These are phyloP conservation scores for Callorhinus ursinus DNA, from an alignment of 2,113 vertebrate species.

Conservation along the genomic window DNA sequence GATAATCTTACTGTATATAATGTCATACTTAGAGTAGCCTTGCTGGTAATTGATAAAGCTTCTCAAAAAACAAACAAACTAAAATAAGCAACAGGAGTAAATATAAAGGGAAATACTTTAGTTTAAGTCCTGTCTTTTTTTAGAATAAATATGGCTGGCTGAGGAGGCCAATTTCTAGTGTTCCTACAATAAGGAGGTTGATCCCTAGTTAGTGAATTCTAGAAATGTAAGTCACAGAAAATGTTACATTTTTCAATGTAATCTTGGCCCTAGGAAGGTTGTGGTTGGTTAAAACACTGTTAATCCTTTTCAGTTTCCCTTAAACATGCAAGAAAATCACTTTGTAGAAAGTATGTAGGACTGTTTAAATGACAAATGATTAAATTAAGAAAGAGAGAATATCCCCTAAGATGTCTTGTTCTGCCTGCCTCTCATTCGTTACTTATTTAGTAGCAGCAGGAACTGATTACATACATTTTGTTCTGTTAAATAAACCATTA, in stretches of 20 bases:
- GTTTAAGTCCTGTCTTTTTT: not conserved
- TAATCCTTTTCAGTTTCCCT: not conserved
- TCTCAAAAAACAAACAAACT: not conserved
- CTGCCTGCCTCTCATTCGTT: not conserved
- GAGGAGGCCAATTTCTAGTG: not conserved
- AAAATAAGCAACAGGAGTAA: not conserved
- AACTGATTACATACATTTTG: not conserved
- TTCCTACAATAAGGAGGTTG: not conserved
- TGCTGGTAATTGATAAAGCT: not conserved
- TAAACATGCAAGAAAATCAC: not conserved
- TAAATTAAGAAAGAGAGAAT: not conserved
- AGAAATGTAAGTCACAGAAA: not conserved
- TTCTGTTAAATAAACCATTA: slow-evolving; percentile 49
- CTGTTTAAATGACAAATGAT: not conserved
- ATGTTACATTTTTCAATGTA: not conserved
- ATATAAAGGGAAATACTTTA: not conserved
- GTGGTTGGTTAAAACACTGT: not conserved
- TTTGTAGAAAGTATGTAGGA: not conserved
- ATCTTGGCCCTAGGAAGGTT: not conserved
- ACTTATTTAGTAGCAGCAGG: not conserved
- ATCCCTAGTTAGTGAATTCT: slow-evolving; percentile 19
- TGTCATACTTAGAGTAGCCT: not conserved
- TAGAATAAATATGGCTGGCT: not conserved
- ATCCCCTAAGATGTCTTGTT: not conserved
- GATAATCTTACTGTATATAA: not conserved